Evolutionary conservation across 2,113 vertebrate genomes (phyloP), one percentile per base, ranked within the genome.

Genomic region (Sander vitreus): DNA sequence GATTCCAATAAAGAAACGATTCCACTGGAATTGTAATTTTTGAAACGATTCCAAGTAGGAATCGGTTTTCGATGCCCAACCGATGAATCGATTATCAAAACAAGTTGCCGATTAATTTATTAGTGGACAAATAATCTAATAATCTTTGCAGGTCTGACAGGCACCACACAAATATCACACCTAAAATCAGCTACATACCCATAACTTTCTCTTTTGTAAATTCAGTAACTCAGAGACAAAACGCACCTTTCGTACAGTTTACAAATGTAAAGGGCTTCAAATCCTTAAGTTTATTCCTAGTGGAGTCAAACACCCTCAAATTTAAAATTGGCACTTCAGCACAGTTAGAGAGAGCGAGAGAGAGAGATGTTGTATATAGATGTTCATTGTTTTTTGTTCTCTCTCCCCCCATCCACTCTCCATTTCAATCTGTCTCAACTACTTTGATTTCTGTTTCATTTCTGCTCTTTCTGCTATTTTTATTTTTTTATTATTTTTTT

Each of bases 371-470:
- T 69, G 6, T 18, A 19, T 65, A 21, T 10, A 64, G 23, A 75
- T 79, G 39, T 71, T 89, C 15, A 75, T 66, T 48, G 73, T 78
- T 65, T 65, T 36, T 55, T 79, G 27, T 59, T 48, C 0, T 47
- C 36, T 25, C 47, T 10, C 27, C 27, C 43, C 33, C 47, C 68
- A 63, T 77, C 76, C 25, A 73, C 19, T 70, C 13, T 84, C 13
- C 21, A 45, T 81, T 45, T 81, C 33, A 62, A 66, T 48, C 68
- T 43, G 13, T 48, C 54, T 55, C n/a, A 60, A 84, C 72, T 80
- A 39, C 73, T 72, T 79, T 77, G 47, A 63, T 36, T 79, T 57
- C 67, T 5, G 5, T 74, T 75, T 73, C 30, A 73, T 51, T 78
- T 72, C 51, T 79, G 19, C 63, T 15, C 27, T 25, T 25, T 25